Percentiles rank a stretch among this genome's conserved stretches.
phyloP scores from a whole-genome alignment of 2,113 vertebrate species.

The Erythrocercus mccallii region DNA sequence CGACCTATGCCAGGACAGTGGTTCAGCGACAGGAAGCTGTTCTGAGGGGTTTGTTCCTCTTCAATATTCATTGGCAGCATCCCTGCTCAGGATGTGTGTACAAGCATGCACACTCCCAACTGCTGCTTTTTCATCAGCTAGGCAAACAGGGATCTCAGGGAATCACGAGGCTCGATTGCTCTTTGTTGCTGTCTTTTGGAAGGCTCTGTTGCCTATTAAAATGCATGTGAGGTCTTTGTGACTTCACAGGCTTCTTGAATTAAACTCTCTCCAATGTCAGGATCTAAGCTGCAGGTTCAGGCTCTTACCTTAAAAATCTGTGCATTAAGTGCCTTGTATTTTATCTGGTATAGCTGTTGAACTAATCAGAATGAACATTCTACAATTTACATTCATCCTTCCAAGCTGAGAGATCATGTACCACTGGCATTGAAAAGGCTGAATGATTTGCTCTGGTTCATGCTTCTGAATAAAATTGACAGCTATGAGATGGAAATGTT shows the following conservation, averaged over 20 bases:
- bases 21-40: not conserved
- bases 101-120: not conserved
- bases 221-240: not conserved
- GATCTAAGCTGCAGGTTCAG: not conserved
- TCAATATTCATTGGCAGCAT: not conserved
- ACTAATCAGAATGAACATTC: not conserved
- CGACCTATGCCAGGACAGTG: not conserved
- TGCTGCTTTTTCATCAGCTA: not conserved
- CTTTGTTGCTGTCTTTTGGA: not conserved
- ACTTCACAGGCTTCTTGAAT: not conserved
- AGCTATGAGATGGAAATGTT: constrained; percentile 30
- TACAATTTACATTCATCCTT: not conserved
- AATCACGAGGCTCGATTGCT: not conserved
- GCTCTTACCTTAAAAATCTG: not conserved
- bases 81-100: not conserved
- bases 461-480: constrained; percentile 46
- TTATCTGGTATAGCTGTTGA: not conserved
- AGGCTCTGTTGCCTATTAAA: not conserved
- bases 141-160: not conserved
- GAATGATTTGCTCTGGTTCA: not conserved
- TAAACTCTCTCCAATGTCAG: not conserved
- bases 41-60: not conserved
- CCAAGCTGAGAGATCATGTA: not conserved
- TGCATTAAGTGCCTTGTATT: not conserved
- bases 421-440: constrained; percentile 30